A percentile compares a stretch with the other conserved stretches of the same genome.
phyloP scores from a whole-genome alignment of 2,888 invertebrate species.

The Augochlorella aurata region DNA sequence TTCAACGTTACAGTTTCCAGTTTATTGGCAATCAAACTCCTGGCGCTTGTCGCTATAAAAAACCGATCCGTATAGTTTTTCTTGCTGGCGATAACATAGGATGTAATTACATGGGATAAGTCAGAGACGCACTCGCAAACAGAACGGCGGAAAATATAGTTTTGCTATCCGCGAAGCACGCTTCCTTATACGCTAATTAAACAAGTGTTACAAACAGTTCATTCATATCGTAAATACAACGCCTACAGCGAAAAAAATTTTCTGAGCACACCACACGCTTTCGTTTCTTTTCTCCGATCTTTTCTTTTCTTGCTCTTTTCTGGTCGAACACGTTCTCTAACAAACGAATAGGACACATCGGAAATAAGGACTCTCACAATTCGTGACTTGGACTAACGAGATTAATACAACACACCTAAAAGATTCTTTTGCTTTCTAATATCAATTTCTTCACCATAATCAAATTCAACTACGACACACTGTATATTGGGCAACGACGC shows the following conservation, averaged over 20 bases:
- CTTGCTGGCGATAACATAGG: constrained; percentile 2
- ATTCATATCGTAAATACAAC: constrained; percentile 20
- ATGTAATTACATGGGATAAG: constrained; percentile 13
- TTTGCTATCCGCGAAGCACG: constrained; percentile 2
- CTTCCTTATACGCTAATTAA: constrained; percentile 27
- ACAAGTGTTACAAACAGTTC: constrained; percentile 27
- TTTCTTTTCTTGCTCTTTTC: neutral
- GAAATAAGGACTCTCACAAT: neutral
- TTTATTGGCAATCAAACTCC: neutral
- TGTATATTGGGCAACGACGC: constrained; percentile 4
- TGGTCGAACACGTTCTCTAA: neutral
- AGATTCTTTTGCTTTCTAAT: neutral
- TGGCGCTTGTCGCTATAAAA: neutral
- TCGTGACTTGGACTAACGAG: constrained; percentile 2
- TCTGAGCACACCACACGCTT: constrained; percentile 12
- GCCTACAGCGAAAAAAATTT: constrained; percentile 9
- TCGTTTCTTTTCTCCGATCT: neutral
- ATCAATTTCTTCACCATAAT: neutral
- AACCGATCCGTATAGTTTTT: neutral
- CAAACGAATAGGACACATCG: neutral
- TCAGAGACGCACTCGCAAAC: constrained; percentile 11
- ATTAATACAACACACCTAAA: constrained; percentile 5
- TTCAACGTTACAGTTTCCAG: neutral
- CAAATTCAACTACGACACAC: constrained; percentile 3
- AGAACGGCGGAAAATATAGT: neutral